Conservation (phyloP, 2,888 invertebrate genomes). For the Mimas tiliae region DNA sequence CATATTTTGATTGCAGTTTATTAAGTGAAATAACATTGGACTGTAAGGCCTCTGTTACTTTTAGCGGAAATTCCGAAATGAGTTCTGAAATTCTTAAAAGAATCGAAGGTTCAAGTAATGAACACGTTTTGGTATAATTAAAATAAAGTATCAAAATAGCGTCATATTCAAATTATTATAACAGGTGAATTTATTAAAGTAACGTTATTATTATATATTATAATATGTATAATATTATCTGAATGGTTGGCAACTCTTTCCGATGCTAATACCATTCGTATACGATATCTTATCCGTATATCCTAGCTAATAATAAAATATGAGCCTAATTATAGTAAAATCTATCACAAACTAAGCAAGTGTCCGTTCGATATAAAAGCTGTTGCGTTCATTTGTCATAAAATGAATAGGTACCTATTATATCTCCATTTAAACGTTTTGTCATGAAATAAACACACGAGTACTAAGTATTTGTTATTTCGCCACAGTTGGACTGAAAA, state of each 20-base stretch:
- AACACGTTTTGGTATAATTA: background rate
- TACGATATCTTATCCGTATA: too few species aligned
- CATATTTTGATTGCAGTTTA: conserved; percentile 4
- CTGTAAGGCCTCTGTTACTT: background rate
- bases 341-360: too few species aligned
- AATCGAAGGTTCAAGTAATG: background rate
- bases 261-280: too few species aligned
- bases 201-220: too few species aligned
- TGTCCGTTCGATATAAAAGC: background rate
- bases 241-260: too few species aligned
- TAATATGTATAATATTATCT: too few species aligned
- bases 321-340: too few species aligned
- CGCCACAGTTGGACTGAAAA: background rate
- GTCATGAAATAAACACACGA: background rate
- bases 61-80: conserved; percentile 3
- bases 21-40: background rate
- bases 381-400: too few species aligned
- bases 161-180: background rate
- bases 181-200: too few species aligned
- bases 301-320: too few species aligned
- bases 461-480: conserved; percentile 3
- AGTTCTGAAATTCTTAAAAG: background rate
- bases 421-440: background rate
- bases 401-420: too few species aligned
- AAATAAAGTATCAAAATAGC: background rate